phyloP scores from a whole-genome alignment of 2,888 invertebrate genomes.

The Plebejus melissa region DNA sequence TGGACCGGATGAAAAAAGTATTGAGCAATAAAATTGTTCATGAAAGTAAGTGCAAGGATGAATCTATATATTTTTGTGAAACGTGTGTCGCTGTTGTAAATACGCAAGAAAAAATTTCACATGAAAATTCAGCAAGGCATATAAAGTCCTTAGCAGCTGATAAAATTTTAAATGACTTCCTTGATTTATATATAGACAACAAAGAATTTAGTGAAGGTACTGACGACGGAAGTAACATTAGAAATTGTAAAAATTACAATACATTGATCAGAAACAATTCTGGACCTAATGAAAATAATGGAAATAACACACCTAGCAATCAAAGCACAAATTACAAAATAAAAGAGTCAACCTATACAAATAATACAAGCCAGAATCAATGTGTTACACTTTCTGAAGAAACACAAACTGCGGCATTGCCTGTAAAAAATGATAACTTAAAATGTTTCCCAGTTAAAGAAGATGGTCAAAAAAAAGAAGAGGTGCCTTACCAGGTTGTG shows the following conservation, averaged over 20 bases:
- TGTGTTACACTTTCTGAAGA: not conserved
- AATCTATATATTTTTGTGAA: conserved; percentile 41
- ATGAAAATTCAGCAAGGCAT: conserved; percentile 39
- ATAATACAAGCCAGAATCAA: not conserved
- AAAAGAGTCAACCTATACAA: not conserved
- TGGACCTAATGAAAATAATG: not conserved
- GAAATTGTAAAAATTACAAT: not conserved
- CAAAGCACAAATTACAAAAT: not conserved
- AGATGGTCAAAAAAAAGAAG: not conserved
- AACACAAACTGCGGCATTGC: not conserved
- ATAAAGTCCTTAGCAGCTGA: conserved; percentile 38
- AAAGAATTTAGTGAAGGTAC: not conserved
- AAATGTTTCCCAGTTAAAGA: not conserved
- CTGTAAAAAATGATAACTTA: not conserved
- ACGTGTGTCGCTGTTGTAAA: conserved; percentile 38
- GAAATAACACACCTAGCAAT: not conserved
- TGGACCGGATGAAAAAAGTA: conserved; percentile 40
- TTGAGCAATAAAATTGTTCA: conserved; percentile 27
- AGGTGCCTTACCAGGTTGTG: not conserved
- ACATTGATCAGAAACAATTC: not conserved
- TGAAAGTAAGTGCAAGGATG: not conserved
- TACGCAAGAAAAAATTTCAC: conserved; percentile 34
- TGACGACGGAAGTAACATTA: not conserved
- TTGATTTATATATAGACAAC: conserved; percentile 31
- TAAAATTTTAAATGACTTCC: conserved; percentile 38